These are phyloP conservation scores for Meandrina meandrites DNA, from an alignment of 92 coral and sea anemone species.

Conservation along the genomic window DNA sequence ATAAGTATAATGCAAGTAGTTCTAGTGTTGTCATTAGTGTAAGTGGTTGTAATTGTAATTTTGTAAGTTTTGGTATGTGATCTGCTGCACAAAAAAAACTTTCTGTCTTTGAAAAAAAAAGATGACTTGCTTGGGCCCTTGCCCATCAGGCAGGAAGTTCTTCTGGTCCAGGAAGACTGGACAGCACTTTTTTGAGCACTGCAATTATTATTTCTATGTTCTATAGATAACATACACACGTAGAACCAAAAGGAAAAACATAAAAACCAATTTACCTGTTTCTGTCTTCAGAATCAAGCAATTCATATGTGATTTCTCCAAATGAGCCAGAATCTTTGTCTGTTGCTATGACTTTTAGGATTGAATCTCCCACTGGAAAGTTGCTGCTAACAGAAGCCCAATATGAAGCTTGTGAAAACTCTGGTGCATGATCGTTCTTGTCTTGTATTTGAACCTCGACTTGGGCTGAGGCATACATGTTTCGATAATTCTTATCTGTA, in stretches of 20 bases:
- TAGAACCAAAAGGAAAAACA: neutral
- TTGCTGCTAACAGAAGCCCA: conserved; percentile 70
- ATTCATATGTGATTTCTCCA: conserved; percentile 78
- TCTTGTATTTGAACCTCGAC: conserved; percentile 71
- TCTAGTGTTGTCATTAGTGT: too few species aligned
- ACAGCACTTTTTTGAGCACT: too few species aligned
- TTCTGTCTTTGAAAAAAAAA: too few species aligned
- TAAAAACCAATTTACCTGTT: conserved; percentile 16
- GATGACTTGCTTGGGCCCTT: too few species aligned
- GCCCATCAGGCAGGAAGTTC: too few species aligned
- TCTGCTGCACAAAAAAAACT: too few species aligned
- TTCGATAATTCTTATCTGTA: conserved; percentile 65
- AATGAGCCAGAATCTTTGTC: conserved; percentile 79
- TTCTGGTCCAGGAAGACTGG: too few species aligned
- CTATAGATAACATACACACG: too few species aligned
- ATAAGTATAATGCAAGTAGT: too few species aligned
- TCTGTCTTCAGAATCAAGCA: conserved; percentile 34
- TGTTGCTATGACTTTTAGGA: conserved; percentile 63
- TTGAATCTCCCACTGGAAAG: conserved; percentile 48
- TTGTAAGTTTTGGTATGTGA: too few species aligned
- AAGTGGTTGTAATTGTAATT: too few species aligned
- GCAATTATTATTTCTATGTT: too few species aligned
- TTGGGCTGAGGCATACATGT: conserved; percentile 74
- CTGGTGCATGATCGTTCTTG: conserved; percentile 74
- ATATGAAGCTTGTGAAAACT: conserved; percentile 63